Conservation (phyloP, 2,797 vertebrate species). For the Acropternis orthonyx region DNA sequence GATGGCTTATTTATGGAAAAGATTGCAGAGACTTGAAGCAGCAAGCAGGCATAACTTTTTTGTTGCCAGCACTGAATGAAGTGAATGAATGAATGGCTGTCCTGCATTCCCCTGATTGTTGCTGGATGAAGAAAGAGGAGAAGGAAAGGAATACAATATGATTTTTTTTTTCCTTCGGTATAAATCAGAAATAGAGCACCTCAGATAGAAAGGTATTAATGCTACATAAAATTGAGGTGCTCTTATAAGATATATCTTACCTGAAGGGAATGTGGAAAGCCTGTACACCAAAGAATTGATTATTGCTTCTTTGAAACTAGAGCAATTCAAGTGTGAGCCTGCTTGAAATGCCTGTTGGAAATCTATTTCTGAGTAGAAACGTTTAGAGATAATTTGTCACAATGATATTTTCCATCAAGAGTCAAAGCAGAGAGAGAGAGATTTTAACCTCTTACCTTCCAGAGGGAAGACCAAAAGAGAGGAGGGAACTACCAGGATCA, state of each 20-base stretch:
- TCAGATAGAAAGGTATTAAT: not conserved
- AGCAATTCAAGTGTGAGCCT: constrained; percentile 39
- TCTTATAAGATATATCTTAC: not conserved
- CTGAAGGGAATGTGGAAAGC: not conserved
- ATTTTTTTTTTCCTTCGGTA: not conserved
- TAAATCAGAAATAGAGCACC: not conserved
- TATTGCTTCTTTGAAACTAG: constrained; percentile 38
- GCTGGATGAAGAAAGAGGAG: not conserved
- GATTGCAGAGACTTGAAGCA: not conserved
- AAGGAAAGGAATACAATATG: not conserved
- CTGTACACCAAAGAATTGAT: not conserved
- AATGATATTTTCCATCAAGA: not conserved
- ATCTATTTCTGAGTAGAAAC: not conserved
- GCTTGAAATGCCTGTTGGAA: constrained; percentile 36
- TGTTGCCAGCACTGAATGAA: not conserved
- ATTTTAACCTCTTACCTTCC: constrained; percentile 34
- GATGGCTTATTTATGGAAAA: not conserved
- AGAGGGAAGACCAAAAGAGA: not conserved
- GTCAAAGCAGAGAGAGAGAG: not conserved
- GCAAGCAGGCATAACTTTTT: not conserved
- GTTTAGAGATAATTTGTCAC: constrained; percentile 14
- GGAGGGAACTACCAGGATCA: not conserved
- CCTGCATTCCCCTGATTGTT: not conserved
- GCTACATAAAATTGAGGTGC: not conserved
- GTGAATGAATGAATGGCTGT: not conserved